Conservation (phyloP, 2,797 vertebrate genomes). For the Hydrocynus forskahlii region DNA sequence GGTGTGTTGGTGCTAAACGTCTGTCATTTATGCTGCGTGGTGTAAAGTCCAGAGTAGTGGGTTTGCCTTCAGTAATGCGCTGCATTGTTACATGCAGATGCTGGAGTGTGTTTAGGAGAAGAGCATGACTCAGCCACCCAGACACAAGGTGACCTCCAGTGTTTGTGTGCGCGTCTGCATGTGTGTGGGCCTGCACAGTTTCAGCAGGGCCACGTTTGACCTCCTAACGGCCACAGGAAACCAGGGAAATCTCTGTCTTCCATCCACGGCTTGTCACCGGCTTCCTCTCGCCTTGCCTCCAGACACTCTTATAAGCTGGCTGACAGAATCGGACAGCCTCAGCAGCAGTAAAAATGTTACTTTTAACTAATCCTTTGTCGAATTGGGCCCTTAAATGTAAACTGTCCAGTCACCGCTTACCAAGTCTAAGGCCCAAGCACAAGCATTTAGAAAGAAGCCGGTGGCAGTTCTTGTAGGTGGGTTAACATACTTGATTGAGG, state of each 20-base stretch:
- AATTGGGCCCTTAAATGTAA: too few species aligned
- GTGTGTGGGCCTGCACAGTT: conserved; percentile 38
- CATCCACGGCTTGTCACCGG: conserved; percentile 43
- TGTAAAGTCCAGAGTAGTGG: not conserved
- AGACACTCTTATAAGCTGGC: not conserved
- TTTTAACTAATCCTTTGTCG: too few species aligned
- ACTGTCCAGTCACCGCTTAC: too few species aligned
- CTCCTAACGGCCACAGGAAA: conserved; percentile 47
- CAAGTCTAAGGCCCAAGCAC: too few species aligned
- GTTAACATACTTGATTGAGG: too few species aligned
- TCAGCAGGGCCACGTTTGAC: conserved; percentile 42
- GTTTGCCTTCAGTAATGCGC: not conserved
- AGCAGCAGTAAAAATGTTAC: too few species aligned
- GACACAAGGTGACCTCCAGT: conserved; percentile 16
- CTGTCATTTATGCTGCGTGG: not conserved
- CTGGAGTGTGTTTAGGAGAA: not conserved
- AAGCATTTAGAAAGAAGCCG: too few species aligned
- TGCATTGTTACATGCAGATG: not conserved
- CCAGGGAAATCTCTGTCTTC: conserved; percentile 51
- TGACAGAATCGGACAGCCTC: not conserved
- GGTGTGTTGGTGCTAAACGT: not conserved
- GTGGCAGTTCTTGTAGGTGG: too few species aligned
- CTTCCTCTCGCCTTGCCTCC: not conserved
- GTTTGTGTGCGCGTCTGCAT: conserved; percentile 30
- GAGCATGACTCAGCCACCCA: not conserved